Evolutionary conservation across 2,888 invertebrate genomes (phyloP).

Genomic region (Colletes collaris): DNA sequence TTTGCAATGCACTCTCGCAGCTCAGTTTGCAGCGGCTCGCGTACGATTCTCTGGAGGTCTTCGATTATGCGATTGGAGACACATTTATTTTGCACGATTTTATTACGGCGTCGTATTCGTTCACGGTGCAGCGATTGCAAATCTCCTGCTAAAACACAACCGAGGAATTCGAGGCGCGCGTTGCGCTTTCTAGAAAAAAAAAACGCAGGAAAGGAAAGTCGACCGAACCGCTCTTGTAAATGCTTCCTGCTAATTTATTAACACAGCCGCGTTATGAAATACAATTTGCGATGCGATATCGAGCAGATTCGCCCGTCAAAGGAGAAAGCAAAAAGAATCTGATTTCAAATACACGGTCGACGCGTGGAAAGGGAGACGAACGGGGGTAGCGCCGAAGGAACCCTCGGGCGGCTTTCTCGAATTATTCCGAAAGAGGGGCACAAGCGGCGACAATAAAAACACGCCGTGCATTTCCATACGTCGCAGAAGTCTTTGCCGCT

Average conservation of each 20-base stretch:
- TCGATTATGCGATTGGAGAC: too few relatives aligned
- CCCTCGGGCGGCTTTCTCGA: conserved; percentile 68
- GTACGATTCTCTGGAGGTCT: too few relatives aligned
- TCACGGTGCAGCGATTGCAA: background rate
- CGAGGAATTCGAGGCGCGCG: conserved; percentile 25
- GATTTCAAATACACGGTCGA: conserved; percentile 48
- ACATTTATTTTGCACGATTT: too few relatives aligned
- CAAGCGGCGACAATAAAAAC: conserved; percentile 71
- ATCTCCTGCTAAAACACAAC: background rate
- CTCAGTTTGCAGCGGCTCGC: too few relatives aligned
- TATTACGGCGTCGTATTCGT: too few relatives aligned
- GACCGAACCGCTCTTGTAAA: conserved; percentile 26
- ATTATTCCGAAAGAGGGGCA: conserved; percentile 60
- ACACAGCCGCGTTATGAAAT: conserved; percentile 33
- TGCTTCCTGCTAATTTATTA: conserved; percentile 38
- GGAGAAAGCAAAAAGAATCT: conserved; percentile 49
- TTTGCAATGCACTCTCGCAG: too few relatives aligned
- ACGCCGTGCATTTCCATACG: conserved; percentile 76
- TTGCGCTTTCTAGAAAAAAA: conserved; percentile 45
- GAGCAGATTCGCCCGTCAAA: conserved; percentile 36
- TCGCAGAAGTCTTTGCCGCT: conserved; percentile 68
- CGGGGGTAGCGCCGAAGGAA: conserved; percentile 46
- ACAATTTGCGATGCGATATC: conserved; percentile 47
- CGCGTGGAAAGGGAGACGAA: conserved; percentile 25
- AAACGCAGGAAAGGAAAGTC: conserved; percentile 41